phyloP scores from a whole-genome alignment of 2,888 invertebrate genomes.

The Geotrupes spiniger region DNA sequence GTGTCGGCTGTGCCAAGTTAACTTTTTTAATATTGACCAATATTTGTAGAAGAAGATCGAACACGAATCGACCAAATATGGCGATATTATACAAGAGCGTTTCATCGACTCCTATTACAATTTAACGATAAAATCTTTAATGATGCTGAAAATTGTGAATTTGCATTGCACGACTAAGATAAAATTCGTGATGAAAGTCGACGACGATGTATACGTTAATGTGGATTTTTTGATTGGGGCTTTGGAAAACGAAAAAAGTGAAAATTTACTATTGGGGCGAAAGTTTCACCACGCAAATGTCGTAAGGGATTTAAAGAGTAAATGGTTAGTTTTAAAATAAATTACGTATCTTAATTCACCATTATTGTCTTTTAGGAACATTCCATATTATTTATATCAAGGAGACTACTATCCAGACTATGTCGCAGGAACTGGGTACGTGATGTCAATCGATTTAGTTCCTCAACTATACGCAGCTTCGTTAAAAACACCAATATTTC shows the following conservation, averaged over 20 bases:
- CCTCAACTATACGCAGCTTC: constrained; percentile 63
- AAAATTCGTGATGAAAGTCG: constrained; percentile 74
- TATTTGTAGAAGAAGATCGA: constrained; percentile 59
- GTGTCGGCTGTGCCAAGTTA: too few relatives aligned
- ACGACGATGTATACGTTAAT: constrained; percentile 85
- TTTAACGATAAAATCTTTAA: constrained; percentile 78
- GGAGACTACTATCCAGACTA: constrained; percentile 73
- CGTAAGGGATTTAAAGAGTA: constrained; percentile 67
- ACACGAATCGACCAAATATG: constrained; percentile 64
- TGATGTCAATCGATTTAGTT: constrained; percentile 65
- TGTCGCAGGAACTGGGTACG: constrained; percentile 75
- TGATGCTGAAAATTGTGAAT: constrained; percentile 79
- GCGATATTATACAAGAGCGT: constrained; percentile 79
- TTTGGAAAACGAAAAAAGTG: constrained; percentile 29
- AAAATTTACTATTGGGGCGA: constrained; percentile 63
- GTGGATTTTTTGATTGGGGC: constrained; percentile 59
- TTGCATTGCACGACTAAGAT: constrained; percentile 59
- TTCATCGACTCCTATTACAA: constrained; percentile 85
- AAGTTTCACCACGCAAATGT: constrained; percentile 75
- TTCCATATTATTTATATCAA: constrained; percentile 74
- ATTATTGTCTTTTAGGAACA: constrained; percentile 57
- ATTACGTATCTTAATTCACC: too few relatives aligned
- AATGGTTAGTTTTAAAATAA: constrained; percentile 59
- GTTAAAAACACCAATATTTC: constrained; percentile 64
- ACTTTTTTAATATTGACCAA: too few relatives aligned